A percentile compares a stretch with the other conserved stretches of the same genome.
Evolutionary conservation across 2,888 invertebrate species (phyloP).

Genomic region (Carabus problematicus): DNA sequence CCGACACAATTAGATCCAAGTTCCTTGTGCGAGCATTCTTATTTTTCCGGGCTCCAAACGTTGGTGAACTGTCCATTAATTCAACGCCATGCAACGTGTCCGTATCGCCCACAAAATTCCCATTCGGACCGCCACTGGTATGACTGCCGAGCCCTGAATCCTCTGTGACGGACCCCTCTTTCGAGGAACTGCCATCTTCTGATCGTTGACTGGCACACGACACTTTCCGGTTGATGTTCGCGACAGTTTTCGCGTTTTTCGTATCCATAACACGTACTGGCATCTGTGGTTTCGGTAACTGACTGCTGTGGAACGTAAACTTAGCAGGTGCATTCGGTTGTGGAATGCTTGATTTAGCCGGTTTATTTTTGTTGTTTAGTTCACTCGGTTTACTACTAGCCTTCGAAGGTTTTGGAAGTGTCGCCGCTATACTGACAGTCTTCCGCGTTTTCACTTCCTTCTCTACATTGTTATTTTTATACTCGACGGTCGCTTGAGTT

Average conservation of each 20-base stretch:
- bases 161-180: constrained; percentile 69
- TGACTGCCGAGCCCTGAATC: constrained; percentile 68
- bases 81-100: constrained; percentile 53
- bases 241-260: constrained; percentile 75
- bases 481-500: constrained; percentile 47
- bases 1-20: constrained; percentile 76
- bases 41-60: constrained; percentile 47
- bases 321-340: constrained; percentile 58
- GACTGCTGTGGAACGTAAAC: constrained; percentile 73
- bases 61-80: constrained; percentile 56
- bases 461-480: constrained; percentile 48
- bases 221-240: constrained; percentile 73
- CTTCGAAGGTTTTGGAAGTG: constrained; percentile 30
- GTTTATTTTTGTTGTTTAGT: constrained; percentile 47
- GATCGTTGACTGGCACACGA: constrained; percentile 62
- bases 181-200: constrained; percentile 64
- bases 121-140: constrained; percentile 47
- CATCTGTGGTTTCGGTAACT: constrained; percentile 78
- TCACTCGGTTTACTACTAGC: constrained; percentile 35
- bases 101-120: constrained; percentile 48
- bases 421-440: constrained; percentile 43
- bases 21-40: constrained; percentile 67
- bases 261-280: constrained; percentile 68
- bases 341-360: constrained; percentile 43
- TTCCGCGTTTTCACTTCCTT: constrained; percentile 44